A percentile compares a stretch with the other conserved stretches of the same genome.
Conservation (phyloP, 2,888 invertebrate species). For the Drosophila percnosoma region DNA sequence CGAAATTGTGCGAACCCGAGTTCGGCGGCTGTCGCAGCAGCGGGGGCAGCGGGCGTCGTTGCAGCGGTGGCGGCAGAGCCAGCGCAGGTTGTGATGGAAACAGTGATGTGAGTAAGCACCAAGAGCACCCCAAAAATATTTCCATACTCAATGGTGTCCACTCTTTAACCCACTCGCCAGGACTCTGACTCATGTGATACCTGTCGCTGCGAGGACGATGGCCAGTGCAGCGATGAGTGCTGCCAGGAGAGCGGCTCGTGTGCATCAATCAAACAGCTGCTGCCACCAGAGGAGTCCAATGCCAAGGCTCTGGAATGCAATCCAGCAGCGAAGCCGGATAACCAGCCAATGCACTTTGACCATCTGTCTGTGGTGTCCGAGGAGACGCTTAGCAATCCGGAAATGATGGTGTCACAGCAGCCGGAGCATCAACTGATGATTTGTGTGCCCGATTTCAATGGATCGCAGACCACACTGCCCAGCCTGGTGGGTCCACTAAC, state of each 20-base stretch:
- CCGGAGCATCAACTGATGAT: conserved; percentile 68
- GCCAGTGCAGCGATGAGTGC: conserved; percentile 78
- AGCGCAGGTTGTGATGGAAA: conserved; percentile 78
- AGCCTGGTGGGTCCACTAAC: conserved; percentile 77
- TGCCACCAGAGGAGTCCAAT: conserved; percentile 44
- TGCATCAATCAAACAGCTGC: conserved; percentile 60
- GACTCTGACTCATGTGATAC: conserved; percentile 84
- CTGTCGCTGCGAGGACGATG: conserved; percentile 77
- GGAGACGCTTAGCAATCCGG: conserved; percentile 86
- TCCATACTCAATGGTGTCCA: neutral
- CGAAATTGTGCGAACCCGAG: conserved; percentile 83
- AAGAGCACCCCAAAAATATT: neutral
- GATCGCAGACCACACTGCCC: conserved; percentile 75
- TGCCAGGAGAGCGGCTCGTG: conserved; percentile 77
- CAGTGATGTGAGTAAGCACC: conserved; percentile 77
- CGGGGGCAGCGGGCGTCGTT: conserved; percentile 70
- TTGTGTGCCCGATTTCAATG: conserved; percentile 67
- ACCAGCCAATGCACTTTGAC: conserved; percentile 86
- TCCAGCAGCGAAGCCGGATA: conserved; percentile 26
- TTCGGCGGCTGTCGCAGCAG: conserved; percentile 72
- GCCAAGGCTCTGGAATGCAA: conserved; percentile 30
- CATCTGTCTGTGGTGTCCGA: conserved; percentile 92
- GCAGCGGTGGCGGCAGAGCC: conserved; percentile 68
- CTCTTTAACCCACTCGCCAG: conserved; percentile 49
- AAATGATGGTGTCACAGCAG: conserved; percentile 70